Conservation (phyloP, 2,113 vertebrate genomes). For the Otis tarda region DNA sequence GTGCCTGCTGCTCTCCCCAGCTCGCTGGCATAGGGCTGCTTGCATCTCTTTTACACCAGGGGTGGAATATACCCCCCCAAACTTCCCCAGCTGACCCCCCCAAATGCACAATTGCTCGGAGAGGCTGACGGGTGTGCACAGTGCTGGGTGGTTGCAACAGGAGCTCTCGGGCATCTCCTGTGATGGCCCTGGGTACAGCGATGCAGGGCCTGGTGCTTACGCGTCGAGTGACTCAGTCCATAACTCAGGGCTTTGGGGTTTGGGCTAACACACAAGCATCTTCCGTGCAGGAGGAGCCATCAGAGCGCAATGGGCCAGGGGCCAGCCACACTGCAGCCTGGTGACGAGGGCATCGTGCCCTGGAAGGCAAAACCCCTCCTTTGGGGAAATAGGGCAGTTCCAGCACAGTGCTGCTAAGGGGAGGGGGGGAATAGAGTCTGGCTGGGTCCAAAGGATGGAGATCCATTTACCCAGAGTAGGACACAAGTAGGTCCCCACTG, state of each 20-base stretch:
- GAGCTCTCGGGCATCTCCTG: background rate
- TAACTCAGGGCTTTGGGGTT: background rate
- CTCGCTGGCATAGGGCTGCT: rapidly evolving
- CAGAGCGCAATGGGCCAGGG: rapidly evolving
- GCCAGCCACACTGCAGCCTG: rapidly evolving
- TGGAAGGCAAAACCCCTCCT: background rate
- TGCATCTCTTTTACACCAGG: rapidly evolving
- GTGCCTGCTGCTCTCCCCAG: background rate
- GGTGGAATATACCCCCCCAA: background rate
- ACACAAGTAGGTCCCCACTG: rapidly evolving
- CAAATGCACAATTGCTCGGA: rapidly evolving
- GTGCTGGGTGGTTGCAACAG: background rate
- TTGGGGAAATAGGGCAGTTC: background rate
- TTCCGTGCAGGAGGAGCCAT: rapidly evolving
- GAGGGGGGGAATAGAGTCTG: background rate
- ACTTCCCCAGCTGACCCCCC: background rate
- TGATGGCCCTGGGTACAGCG: rapidly evolving
- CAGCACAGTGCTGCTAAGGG: rapidly evolving
- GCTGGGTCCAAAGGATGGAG: background rate
- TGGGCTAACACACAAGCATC: background rate
- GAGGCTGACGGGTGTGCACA: background rate
- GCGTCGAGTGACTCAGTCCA: rapidly evolving
- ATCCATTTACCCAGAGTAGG: background rate
- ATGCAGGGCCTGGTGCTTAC: background rate
- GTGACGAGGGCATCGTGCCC: rapidly evolving